phyloP scores from a whole-genome alignment of 1,140 invertebrate genomes.

The Trachelipus rathkii region DNA sequence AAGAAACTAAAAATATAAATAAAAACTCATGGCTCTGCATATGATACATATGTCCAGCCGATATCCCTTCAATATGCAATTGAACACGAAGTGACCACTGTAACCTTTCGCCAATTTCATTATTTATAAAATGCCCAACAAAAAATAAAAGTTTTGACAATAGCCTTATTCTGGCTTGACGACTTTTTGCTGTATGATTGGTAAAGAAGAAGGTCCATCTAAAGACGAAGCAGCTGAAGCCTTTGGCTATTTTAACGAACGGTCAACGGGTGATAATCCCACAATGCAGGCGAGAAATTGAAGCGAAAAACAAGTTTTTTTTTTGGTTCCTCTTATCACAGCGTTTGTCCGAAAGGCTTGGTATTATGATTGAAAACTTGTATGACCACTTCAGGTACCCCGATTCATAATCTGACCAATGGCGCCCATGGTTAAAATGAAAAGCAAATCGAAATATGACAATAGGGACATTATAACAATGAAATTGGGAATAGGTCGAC shows the following conservation, averaged over 20 bases:
- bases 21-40: not conserved
- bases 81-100: not conserved
- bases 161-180: not conserved
- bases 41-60: not conserved
- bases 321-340: not conserved
- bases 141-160: not conserved
- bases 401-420: not conserved
- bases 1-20: too few species aligned
- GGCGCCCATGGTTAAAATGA: not conserved
- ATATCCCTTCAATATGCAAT: not conserved
- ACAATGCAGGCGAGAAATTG: conserved; percentile 3
- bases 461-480: too few species aligned
- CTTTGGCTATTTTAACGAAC: not conserved
- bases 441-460: too few species aligned
- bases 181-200: not conserved
- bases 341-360: not conserved
- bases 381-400: not conserved
- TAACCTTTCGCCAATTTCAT: not conserved
- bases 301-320: conserved; percentile 5
- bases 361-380: not conserved
- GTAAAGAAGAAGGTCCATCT: not conserved
- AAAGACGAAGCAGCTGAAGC: not conserved
- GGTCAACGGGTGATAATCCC: not conserved
- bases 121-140: not conserved
- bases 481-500: too few species aligned